Base-by-base conservation (phyloP, 2,888 invertebrate species). In the Osmoderma eremita region DNA sequence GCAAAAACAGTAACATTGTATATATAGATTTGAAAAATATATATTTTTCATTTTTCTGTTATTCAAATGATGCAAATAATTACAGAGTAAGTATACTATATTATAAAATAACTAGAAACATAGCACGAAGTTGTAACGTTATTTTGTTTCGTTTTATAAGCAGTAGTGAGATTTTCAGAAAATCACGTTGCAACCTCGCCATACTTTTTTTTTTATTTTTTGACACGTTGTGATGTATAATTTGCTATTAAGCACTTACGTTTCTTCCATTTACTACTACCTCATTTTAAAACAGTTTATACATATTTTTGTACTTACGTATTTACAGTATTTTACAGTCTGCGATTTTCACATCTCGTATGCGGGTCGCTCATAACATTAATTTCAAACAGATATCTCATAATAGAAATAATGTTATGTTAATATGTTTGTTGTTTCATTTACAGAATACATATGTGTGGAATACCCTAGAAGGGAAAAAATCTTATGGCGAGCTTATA, bases 401-500 rank as follows among this genome's bases (percentile, higher is more conserved):
- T 36, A 45, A 56, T 3, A 56, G 36, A 54, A 45, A 63, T 51
- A 17, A 13, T 4, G 15, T 36, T 62, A 39, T 15, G 39, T 63
- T 36, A 67, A 48, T 70, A 74, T 74, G 74, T 74, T 65, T 78
- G 77, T 78, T 75, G 76, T 76, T 76, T 76, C 76, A 6, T 77
- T 77, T 69, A 24, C 75, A 75, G 72, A 72, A 72, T 69, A 65
- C 42, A 73, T 65, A 71, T 68, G 64, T 68, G 65, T 68, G 61
- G 61, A 49, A 51, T 50, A 45, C 67, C 65, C 75, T 73, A 72
- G 75, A n/a, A 72, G 72, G 73, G 73, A 75, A 75, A 70, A 73
- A 70, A 71, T 36, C 17, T 72, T 70, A 77, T 79, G 78, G 79
- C 77, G 78, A 78, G 78, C 78, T 78, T 79, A 77, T 71, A 64